These are phyloP conservation scores for Leptinotarsa texana DNA, from an alignment of 1,140 invertebrate species.

Conservation along the genomic window DNA sequence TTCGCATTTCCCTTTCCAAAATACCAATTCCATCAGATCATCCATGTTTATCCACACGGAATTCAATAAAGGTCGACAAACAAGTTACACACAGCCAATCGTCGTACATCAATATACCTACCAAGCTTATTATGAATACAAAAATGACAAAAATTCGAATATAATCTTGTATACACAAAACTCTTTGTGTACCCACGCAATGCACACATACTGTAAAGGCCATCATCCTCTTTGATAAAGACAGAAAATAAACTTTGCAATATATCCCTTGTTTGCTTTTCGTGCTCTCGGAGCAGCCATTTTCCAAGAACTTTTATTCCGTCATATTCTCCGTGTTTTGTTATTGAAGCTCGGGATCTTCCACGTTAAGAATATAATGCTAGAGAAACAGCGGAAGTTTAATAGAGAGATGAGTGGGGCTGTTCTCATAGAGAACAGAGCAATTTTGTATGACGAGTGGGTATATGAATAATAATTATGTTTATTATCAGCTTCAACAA, in stretches of 20 bases:
- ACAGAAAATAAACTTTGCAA: conserved; percentile 8
- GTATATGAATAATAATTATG: background rate
- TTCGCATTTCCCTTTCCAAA: too few species aligned
- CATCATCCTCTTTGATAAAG: conserved; percentile 6
- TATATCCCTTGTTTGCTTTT: conserved; percentile 8
- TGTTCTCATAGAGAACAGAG: background rate
- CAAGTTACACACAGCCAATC: background rate
- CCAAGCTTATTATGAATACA: background rate
- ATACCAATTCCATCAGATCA: background rate
- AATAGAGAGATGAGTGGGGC: background rate
- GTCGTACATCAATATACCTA: background rate
- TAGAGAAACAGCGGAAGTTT: background rate
- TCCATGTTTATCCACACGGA: background rate
- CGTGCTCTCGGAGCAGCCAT: background rate
- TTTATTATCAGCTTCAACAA: too few species aligned
- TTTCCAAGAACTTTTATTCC: background rate
- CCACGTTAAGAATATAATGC: conserved; percentile 2
- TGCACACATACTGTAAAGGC: conserved; percentile 3
- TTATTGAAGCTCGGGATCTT: background rate
- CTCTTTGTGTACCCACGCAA: conserved; percentile 7
- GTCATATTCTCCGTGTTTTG: conserved; percentile 8
- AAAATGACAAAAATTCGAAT: conserved; percentile 6
- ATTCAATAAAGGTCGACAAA: conserved; percentile 3
- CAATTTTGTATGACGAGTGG: too few species aligned
- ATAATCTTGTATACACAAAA: background rate